Percentiles rank a stretch among this genome's conserved stretches.
These are phyloP conservation scores for Lepus americanus DNA, from an alignment of 2,113 vertebrate species.

Conservation along the genomic window DNA sequence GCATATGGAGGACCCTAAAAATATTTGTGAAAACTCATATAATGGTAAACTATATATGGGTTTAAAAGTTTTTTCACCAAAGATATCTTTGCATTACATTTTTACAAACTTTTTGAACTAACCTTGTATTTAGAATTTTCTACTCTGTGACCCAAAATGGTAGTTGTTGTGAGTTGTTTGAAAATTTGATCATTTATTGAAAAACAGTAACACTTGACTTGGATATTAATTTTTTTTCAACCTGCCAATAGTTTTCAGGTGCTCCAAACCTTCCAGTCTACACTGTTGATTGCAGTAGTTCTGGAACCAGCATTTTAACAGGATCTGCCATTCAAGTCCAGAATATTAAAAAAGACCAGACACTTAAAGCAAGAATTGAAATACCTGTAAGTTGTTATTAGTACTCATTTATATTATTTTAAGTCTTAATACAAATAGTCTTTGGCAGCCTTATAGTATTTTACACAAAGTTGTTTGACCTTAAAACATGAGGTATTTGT, in stretches of 20 bases:
- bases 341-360: slow-evolving; percentile 90
- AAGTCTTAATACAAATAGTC: not conserved
- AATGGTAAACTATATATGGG: no score
- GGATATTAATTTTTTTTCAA: slow-evolving; percentile 48
- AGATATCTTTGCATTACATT: no score
- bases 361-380: slow-evolving; percentile 90
- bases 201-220: not conserved
- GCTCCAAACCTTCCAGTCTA: slow-evolving; percentile 87
- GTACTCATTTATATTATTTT: slow-evolving; percentile 22
- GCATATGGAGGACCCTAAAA: no score
- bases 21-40: no score
- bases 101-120: no score
- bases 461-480: slow-evolving; percentile 37
- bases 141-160: not conserved
- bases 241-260: slow-evolving; percentile 88
- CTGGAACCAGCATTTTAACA: slow-evolving; percentile 91
- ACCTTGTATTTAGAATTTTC: slow-evolving; percentile 1
- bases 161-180: slow-evolving; percentile 17
- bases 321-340: slow-evolving; percentile 91
- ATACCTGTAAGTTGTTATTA: slow-evolving; percentile 91
- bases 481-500: not conserved
- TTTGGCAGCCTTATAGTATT: slow-evolving; percentile 25
- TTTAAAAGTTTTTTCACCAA: no score
- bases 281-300: slow-evolving; percentile 92
- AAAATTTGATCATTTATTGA: slow-evolving; percentile 34